Conservation (phyloP, 2,113 vertebrate species). For the Heterotis niloticus region DNA sequence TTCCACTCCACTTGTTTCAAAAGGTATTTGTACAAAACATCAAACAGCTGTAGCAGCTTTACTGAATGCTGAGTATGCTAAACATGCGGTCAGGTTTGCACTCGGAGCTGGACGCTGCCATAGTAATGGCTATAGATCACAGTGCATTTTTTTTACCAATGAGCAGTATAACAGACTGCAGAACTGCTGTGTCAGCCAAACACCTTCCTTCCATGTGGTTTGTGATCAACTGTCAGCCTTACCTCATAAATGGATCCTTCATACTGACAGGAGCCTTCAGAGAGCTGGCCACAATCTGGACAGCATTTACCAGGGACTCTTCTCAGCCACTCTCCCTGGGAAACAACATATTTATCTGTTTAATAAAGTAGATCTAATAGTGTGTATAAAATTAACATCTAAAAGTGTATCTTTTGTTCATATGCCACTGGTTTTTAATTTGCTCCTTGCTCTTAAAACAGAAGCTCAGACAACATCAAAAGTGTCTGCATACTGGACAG, state of each 20-base stretch:
- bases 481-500: not conserved
- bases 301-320: slow-evolving; percentile 80
- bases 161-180: slow-evolving; percentile 14
- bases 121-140: not conserved
- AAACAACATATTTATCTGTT: slow-evolving; percentile 29
- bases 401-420: no score
- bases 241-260: slow-evolving; percentile 71
- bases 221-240: slow-evolving; percentile 48
- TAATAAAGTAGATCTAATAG: no score
- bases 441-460: not conserved
- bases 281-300: slow-evolving; percentile 67
- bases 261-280: slow-evolving; percentile 69
- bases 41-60: slow-evolving; percentile 27
- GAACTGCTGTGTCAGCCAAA: slow-evolving; percentile 4
- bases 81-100: not conserved
- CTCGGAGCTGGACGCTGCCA: slow-evolving; percentile 24
- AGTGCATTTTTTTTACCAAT: not conserved
- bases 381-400: no score
- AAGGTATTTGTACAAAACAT: slow-evolving; percentile 33
- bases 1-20: slow-evolving; percentile 28
- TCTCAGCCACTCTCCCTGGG: slow-evolving; percentile 77
- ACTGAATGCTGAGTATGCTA: slow-evolving; percentile 18
- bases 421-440: no score
- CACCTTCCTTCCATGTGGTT: not conserved
- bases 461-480: not conserved